Evolutionary conservation across 2,113 vertebrate species (phyloP).

Genomic region (Stictonetta naevosa): DNA sequence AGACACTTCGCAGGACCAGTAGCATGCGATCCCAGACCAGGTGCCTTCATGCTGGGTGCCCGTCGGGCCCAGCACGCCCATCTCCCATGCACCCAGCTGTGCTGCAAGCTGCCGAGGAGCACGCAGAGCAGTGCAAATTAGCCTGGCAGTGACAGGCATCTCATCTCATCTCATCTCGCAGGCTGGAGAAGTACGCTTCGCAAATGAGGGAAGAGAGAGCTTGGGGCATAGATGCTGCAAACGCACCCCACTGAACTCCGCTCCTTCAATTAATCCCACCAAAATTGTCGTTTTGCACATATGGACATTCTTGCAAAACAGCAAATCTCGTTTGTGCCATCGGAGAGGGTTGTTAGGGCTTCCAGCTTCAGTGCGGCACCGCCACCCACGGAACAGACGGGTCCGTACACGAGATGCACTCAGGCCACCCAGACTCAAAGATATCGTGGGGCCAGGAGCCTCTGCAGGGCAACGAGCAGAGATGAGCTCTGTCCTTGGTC

Average conservation of each 20-base stretch:
- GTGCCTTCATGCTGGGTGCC: not conserved
- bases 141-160: not conserved
- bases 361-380: not conserved
- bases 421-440: not conserved
- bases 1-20: not conserved
- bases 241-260: not conserved
- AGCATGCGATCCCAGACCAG: not conserved
- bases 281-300: fast-evolving
- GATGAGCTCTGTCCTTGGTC: not conserved
- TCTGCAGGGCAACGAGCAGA: fast-evolving
- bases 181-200: not conserved
- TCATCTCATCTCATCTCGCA: not conserved
- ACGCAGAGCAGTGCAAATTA: not conserved
- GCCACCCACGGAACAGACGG: not conserved
- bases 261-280: fast-evolving
- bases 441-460: not conserved
- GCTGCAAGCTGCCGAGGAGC: not conserved
- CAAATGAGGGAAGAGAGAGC: not conserved
- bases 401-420: not conserved
- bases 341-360: fast-evolving
- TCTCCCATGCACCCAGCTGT: not conserved
- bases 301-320: fast-evolving
- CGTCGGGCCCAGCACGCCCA: not conserved
- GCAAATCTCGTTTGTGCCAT: not conserved
- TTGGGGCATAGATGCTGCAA: fast-evolving